Evolutionary conservation across 1,140 invertebrate genomes (phyloP).

Genomic region (Tetragnatha versicolor): DNA sequence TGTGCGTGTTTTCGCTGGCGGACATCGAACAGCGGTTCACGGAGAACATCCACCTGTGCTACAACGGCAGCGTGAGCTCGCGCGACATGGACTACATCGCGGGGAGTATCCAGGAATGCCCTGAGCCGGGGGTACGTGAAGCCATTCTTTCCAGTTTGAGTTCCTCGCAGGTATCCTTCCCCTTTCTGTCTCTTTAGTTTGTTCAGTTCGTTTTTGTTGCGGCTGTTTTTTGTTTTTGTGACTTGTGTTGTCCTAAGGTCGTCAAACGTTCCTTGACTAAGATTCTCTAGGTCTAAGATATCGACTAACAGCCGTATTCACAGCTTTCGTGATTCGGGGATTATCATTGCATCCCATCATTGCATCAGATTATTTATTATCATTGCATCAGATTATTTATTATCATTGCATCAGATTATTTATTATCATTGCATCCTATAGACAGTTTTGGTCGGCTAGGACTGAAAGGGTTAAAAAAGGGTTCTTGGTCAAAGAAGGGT

Average conservation of each 20-base stretch:
- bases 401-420: no score
- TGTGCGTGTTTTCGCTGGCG: constrained; percentile 73
- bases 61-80: constrained; percentile 89
- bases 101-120: constrained; percentile 85
- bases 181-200: constrained; percentile 6
- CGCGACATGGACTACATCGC: constrained; percentile 93
- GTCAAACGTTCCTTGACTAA: no score
- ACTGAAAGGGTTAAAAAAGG: no score
- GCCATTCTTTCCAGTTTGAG: constrained; percentile 48
- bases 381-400: no score
- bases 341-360: no score
- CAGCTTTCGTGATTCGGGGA: no score
- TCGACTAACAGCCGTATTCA: no score
- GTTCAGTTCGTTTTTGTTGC: constrained; percentile 12
- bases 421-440: no score
- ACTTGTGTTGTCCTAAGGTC: neutral
- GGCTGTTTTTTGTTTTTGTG: constrained; percentile 25
- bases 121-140: constrained; percentile 74
- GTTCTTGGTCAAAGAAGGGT: no score
- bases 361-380: no score
- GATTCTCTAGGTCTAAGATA: no score
- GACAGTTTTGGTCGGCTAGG: no score
- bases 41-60: constrained; percentile 96
- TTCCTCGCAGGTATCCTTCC: constrained; percentile 40
- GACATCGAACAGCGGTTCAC: constrained; percentile 92